These are phyloP conservation scores for Muricea muricata DNA, from an alignment of 92 coral and sea anemone species.

Conservation along the genomic window DNA sequence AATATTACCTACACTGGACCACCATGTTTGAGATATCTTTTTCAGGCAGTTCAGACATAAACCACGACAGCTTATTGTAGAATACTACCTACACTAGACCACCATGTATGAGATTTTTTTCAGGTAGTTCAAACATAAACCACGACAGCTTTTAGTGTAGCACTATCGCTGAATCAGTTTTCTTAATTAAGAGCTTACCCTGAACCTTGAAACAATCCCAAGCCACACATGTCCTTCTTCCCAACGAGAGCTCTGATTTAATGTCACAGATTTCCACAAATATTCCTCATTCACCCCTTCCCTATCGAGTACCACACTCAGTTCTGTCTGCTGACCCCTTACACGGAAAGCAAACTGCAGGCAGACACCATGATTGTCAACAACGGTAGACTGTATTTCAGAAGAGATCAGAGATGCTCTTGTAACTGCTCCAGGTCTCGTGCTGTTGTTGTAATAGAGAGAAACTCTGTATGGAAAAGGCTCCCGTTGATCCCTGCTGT, in stretches of 20 bases:
- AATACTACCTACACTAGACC: too few relatives aligned
- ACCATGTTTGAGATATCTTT: too few relatives aligned
- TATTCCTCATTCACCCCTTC: background rate
- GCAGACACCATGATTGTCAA: background rate
- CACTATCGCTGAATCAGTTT: too few relatives aligned
- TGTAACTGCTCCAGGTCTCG: background rate
- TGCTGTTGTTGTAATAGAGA: background rate
- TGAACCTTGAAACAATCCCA: background rate
- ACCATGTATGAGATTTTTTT: too few relatives aligned
- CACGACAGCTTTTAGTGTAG: too few relatives aligned
- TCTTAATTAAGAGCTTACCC: background rate
- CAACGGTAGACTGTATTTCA: background rate
- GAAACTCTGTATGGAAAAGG: background rate
- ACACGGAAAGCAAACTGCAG: constrained; percentile 9
- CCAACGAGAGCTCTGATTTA: background rate
- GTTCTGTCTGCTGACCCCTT: background rate
- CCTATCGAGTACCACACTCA: background rate
- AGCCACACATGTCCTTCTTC: background rate
- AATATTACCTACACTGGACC: too few relatives aligned
- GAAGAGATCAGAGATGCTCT: background rate
- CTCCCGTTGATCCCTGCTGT: background rate
- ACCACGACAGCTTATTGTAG: too few relatives aligned
- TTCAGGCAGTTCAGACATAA: too few relatives aligned
- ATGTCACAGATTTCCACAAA: background rate
- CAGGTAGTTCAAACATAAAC: too few relatives aligned